Conservation (phyloP, 2,797 vertebrate species). For the Xiphorhynchus erythropygius region DNA sequence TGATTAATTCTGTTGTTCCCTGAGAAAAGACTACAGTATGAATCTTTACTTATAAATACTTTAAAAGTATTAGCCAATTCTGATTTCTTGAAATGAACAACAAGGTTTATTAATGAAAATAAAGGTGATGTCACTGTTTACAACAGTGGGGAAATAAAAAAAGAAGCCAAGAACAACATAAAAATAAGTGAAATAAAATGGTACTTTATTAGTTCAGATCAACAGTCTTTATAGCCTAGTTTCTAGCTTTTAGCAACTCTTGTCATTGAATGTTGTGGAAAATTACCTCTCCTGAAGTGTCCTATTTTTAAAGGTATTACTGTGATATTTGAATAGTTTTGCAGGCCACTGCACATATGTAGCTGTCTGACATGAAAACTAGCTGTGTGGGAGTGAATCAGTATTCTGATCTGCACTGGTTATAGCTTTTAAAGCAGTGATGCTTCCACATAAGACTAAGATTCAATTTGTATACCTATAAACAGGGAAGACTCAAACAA, state of each 20-base stretch:
- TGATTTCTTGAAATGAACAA: not conserved
- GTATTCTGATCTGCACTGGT: not conserved
- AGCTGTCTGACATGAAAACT: not conserved
- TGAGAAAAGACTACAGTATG: not conserved
- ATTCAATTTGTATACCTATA: constrained; percentile 2
- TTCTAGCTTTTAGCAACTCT: not conserved
- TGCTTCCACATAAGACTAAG: not conserved
- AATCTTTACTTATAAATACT: not conserved
- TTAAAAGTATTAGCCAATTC: not conserved
- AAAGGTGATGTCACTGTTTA: not conserved
- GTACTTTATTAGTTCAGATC: not conserved
- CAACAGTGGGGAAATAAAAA: not conserved
- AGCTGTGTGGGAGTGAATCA: not conserved
- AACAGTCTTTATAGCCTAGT: not conserved
- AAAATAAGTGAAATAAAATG: not conserved
- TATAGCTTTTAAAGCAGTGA: not conserved
- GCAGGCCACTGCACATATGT: not conserved
- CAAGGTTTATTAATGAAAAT: not conserved
- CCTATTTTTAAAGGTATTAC: not conserved
- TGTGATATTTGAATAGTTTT: not conserved
- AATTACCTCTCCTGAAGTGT: not conserved
- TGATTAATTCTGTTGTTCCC: not conserved
- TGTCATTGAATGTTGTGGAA: not conserved
- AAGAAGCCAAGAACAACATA: not conserved
- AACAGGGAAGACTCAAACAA: not conserved